A percentile compares a stretch with the other conserved stretches of the same genome.
These are phyloP conservation scores for Cremastinae sp. DNA, from an alignment of 2,888 invertebrate genomes.

Conservation along the genomic window DNA sequence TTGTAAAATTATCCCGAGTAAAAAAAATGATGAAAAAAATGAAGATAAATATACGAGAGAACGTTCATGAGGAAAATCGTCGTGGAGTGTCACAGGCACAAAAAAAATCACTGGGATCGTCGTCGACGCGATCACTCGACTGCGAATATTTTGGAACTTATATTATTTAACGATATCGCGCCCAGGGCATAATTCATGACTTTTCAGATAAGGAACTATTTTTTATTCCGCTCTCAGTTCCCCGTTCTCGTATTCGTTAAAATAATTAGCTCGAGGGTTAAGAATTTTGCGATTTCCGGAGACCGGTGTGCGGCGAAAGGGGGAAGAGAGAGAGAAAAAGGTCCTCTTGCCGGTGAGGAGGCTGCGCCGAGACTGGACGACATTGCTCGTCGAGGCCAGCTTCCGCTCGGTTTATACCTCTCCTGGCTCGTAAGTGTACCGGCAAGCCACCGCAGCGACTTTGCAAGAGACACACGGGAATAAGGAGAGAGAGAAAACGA, in stretches of 20 bases:
- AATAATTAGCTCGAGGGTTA: neutral
- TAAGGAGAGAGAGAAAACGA: slow-evolving; percentile 11
- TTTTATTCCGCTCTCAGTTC: neutral
- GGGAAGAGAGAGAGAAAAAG: slow-evolving; percentile 13
- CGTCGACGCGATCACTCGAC: slow-evolving; percentile 30
- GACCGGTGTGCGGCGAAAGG: neutral
- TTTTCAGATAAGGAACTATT: neutral
- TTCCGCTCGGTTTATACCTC: slow-evolving; percentile 70
- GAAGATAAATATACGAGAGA: too few relatives aligned
- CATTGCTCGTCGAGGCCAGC: slow-evolving; percentile 75
- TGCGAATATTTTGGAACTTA: slow-evolving; percentile 30
- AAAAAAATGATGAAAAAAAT: too few relatives aligned
- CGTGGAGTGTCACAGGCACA: neutral
- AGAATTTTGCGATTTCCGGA: slow-evolving; percentile 17
- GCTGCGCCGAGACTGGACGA: slow-evolving; percentile 75
- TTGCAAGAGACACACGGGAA: slow-evolving; percentile 42
- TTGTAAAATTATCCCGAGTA: too few relatives aligned
- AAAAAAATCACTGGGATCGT: slow-evolving; percentile 1
- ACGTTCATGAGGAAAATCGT: too few relatives aligned
- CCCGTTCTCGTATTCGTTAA: neutral
- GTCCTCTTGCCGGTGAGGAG: slow-evolving; percentile 66
- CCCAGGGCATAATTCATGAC: slow-evolving; percentile 34
- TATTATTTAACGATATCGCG: slow-evolving; percentile 21
- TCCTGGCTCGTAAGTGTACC: slow-evolving; percentile 50
- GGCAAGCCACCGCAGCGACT: slow-evolving; percentile 53